These are phyloP conservation scores for Heliothis virescens DNA, from an alignment of 1,140 invertebrate species.

Conservation along the genomic window DNA sequence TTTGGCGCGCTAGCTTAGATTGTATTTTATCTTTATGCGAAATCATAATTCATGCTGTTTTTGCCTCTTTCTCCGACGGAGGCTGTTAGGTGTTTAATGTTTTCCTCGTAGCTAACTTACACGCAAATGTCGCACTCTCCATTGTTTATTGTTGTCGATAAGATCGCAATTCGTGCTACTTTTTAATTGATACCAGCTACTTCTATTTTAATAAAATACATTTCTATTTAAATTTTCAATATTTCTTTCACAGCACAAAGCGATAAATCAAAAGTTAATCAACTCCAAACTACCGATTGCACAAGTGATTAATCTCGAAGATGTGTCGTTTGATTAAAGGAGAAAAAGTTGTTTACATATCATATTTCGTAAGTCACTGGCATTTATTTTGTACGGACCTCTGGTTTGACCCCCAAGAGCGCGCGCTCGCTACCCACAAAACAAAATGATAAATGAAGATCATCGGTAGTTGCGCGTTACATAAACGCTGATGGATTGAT, in stretches of 20 bases:
- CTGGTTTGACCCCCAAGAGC: slow-evolving; percentile 76
- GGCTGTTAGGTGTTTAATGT: slow-evolving; percentile 76
- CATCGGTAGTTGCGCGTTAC: slow-evolving; percentile 81
- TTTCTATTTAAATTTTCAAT: slow-evolving; percentile 31
- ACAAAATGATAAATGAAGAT: slow-evolving; percentile 85
- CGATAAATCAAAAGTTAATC: slow-evolving; percentile 50
- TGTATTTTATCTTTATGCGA: slow-evolving; percentile 84
- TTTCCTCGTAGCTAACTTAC: slow-evolving; percentile 69
- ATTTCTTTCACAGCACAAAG: not conserved
- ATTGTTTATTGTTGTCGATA: slow-evolving; percentile 69
- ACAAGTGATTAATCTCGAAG: slow-evolving; percentile 54
- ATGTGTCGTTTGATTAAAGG: slow-evolving; percentile 52
- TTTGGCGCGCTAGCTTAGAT: slow-evolving; percentile 79
- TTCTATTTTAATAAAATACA: slow-evolving; percentile 30
- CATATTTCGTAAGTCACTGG: slow-evolving; percentile 60
- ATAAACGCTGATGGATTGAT: slow-evolving; percentile 85
- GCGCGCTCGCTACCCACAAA: slow-evolving; percentile 76
- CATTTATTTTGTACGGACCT: slow-evolving; percentile 67
- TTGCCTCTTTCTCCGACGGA: slow-evolving; percentile 66
- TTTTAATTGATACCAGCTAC: slow-evolving; percentile 58
- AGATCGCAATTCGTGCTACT: slow-evolving; percentile 60
- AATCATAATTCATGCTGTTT: slow-evolving; percentile 84
- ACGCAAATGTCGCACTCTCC: slow-evolving; percentile 67
- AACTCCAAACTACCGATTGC: slow-evolving; percentile 47
- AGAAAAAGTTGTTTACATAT: slow-evolving; percentile 66